Percentiles rank a stretch among this genome's conserved stretches.
Evolutionary conservation across 2,888 invertebrate species (phyloP).

Genomic region (Eucera pruinosa): DNA sequence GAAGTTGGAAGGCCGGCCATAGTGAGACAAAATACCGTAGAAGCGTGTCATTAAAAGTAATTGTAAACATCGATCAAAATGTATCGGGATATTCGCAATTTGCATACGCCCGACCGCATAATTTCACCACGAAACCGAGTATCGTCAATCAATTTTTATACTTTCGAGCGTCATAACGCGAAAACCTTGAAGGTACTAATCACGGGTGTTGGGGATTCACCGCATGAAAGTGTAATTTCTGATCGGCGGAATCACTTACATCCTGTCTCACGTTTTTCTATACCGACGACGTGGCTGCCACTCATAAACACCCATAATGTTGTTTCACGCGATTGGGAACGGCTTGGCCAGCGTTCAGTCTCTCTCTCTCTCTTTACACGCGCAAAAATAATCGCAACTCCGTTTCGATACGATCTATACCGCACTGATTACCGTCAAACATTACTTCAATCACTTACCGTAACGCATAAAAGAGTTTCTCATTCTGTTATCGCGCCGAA

Average conservation of each 20-base stretch:
- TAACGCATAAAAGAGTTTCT: constrained; percentile 18
- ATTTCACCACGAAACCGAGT: constrained; percentile 44
- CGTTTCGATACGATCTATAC: constrained; percentile 25
- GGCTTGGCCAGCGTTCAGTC: background rate
- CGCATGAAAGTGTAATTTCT: constrained; percentile 66
- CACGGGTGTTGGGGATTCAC: constrained; percentile 45
- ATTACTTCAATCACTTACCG: constrained; percentile 24
- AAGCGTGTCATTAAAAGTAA: constrained; percentile 49
- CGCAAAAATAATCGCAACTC: constrained; percentile 14
- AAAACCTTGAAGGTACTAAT: constrained; percentile 57
- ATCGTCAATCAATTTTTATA: constrained; percentile 53
- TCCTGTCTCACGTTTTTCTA: constrained; percentile 62
- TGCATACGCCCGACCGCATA: constrained; percentile 56
- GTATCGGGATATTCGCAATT: constrained; percentile 50
- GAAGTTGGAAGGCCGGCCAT: background rate
- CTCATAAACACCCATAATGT: constrained; percentile 30
- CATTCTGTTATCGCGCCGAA: background rate
- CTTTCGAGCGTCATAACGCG: constrained; percentile 38
- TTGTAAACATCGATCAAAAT: constrained; percentile 56
- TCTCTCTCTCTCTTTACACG: background rate
- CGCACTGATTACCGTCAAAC: background rate
- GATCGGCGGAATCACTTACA: constrained; percentile 66
- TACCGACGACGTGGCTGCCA: background rate
- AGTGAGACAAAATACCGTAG: constrained; percentile 33
- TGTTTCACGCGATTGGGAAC: constrained; percentile 44